Conservation (phyloP, 2,797 vertebrate genomes). For the Uromys caudimaculatus region DNA sequence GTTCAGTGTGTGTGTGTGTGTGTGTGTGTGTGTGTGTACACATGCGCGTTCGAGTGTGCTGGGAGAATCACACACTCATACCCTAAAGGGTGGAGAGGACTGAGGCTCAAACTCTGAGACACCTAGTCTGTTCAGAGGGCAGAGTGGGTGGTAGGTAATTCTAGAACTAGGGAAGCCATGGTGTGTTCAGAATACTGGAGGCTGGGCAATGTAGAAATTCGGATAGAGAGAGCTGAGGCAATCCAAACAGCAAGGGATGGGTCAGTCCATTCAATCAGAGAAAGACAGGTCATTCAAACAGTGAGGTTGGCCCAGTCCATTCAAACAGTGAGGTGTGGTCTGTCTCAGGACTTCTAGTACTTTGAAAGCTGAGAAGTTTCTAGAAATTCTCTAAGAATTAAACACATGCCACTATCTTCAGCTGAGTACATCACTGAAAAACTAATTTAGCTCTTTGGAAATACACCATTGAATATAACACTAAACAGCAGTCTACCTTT, state of each 20-base stretch:
- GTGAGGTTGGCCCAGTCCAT: background rate
- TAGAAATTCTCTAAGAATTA: background rate
- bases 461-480: no score
- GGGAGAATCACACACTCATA: background rate
- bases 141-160: background rate
- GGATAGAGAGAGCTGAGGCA: background rate
- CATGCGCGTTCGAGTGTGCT: background rate
- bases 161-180: background rate
- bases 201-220: background rate
- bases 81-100: background rate
- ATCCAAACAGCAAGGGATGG: background rate
- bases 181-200: background rate
- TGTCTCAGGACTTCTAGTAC: background rate
- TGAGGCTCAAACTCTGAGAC: background rate
- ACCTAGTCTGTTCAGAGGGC: background rate
- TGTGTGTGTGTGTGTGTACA: background rate
- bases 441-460: background rate
- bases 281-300: background rate
- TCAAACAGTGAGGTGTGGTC: background rate
- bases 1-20: background rate
- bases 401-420: background rate
- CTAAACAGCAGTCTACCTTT: background rate
- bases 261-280: background rate
- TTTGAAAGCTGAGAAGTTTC: background rate
- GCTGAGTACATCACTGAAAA: background rate